Evolutionary conservation across 2,888 invertebrate genomes (phyloP), one percentile per base, ranked within the genome.

Genomic region (Lithophane ornitopus): DNA sequence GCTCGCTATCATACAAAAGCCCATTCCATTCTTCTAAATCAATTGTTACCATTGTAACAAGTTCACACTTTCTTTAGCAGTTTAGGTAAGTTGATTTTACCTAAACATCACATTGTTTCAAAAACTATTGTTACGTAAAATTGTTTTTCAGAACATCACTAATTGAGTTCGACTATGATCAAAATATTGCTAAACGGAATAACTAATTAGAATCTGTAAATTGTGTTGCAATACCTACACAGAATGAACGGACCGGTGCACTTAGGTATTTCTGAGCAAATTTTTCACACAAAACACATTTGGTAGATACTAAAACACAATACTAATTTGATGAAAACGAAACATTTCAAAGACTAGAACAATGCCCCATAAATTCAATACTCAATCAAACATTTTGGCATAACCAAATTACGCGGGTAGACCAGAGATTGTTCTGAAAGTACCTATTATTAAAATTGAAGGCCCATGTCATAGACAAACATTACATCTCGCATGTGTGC

Each of bases 181-280:
- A 70, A 74, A 72, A 77, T 59, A 73, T 85, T 84, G 49, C 78
- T 59, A 69, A 82, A 85, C 58, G 26, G 58, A 76, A 73, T 72
- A 72, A 66, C 41, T 81, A 73, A 72, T 78, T 63, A 65, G 52
- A 65, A 71, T 77, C 39, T 70, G 26, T 70, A 61, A 63, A 68
- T 70, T 70, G 52, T 59, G 26, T 74, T 71, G 63, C 34, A 81
- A 83, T 70, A 16, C 2, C n/a, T 28, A 59, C 7, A 62, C 28
- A 58, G 22, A 74, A 44, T 49, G 3, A 58, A 58, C 28, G 28
- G 58, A 58, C 58, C 58, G 9, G 28, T 3, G 58, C 28, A 16
- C 28, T 41, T 34, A 54, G 11, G 49, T 34, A 28, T 56, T 26
- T 44, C 68, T 19, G 34, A 59, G 12, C 2, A 1, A 54, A 19